Percentiles rank a stretch among this genome's conserved stretches.
These are phyloP conservation scores for Sitta carolinensis DNA, from an alignment of 2,797 vertebrate genomes.

Conservation along the genomic window DNA sequence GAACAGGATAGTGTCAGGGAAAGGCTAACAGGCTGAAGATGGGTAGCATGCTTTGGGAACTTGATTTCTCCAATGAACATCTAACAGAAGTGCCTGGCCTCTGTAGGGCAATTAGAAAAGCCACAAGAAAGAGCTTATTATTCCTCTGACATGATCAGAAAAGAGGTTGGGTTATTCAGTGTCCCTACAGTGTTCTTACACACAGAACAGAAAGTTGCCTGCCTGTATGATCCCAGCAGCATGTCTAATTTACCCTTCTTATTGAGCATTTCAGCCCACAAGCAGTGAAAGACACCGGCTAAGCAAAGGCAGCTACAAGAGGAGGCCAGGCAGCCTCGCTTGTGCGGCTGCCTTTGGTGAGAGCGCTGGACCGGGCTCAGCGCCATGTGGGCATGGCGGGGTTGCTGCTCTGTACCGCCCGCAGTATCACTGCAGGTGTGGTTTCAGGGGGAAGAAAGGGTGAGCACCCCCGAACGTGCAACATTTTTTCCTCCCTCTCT, in stretches of 20 bases:
- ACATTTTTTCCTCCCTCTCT: not conserved
- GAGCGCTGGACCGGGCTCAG: not conserved
- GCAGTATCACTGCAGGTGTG: not conserved
- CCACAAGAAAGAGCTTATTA: not conserved
- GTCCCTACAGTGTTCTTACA: not conserved
- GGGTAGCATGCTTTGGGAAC: not conserved
- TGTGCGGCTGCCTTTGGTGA: not conserved
- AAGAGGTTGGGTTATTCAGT: not conserved
- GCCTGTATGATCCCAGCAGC: not conserved
- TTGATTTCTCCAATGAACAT: not conserved
- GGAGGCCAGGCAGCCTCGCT: not conserved
- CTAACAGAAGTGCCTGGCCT: not conserved
- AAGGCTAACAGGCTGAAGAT: not conserved
- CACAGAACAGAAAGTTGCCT: not conserved
- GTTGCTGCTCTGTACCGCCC: not conserved
- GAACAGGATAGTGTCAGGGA: not conserved
- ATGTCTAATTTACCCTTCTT: not conserved
- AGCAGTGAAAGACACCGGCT: not conserved
- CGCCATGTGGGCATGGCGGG: not conserved
- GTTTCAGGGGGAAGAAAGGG: not conserved
- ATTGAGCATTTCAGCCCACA: not conserved
- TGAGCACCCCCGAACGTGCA: accelerated
- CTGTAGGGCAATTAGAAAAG: not conserved
- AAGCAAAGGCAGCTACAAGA: not conserved
- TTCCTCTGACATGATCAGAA: not conserved